Evolutionary conservation across 2,888 invertebrate species (phyloP).

Genomic region (Morpho helenor): DNA sequence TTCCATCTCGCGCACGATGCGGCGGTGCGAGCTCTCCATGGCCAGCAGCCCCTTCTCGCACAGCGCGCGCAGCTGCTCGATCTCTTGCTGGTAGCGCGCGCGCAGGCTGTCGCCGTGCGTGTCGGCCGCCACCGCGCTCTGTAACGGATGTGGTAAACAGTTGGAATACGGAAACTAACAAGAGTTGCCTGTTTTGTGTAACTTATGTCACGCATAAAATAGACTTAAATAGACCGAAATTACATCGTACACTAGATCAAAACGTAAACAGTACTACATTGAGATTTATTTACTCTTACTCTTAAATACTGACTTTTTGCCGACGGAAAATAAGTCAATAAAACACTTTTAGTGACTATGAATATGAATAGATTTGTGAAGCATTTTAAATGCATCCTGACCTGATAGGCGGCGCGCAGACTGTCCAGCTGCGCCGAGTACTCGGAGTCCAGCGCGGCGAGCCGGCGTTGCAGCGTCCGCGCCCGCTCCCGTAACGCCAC

Average conservation of each 20-base stretch:
- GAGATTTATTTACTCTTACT: no score
- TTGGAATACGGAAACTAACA: no score
- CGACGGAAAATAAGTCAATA: no score
- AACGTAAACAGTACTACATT: neutral
- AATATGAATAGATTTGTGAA: no score
- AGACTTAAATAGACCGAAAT: no score
- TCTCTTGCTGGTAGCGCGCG: slow-evolving; percentile 89
- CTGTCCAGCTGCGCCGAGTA: slow-evolving; percentile 91
- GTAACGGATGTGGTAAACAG: slow-evolving; percentile 4
- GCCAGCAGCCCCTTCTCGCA: slow-evolving; percentile 94
- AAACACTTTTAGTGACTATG: no score
- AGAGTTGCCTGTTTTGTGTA: no score
- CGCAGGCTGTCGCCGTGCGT: slow-evolving; percentile 82
- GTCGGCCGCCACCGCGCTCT: slow-evolving; percentile 80
- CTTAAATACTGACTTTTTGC: no score
- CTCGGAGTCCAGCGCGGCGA: slow-evolving; percentile 88
- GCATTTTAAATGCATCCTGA: slow-evolving; percentile 19
- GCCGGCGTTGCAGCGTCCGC: slow-evolving; percentile 83
- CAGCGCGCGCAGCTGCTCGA: slow-evolving; percentile 90
- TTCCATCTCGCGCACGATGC: slow-evolving; percentile 92
- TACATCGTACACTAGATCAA: no score
- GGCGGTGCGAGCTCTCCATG: slow-evolving; percentile 93
- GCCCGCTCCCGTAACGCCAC: slow-evolving; percentile 84
- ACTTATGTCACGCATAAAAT: no score
- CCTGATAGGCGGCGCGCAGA: slow-evolving; percentile 86